A percentile compares a stretch with the other conserved stretches of the same genome.
These are phyloP conservation scores for Heteromurus nitidus DNA, from an alignment of 2,888 invertebrate genomes.

Conservation along the genomic window DNA sequence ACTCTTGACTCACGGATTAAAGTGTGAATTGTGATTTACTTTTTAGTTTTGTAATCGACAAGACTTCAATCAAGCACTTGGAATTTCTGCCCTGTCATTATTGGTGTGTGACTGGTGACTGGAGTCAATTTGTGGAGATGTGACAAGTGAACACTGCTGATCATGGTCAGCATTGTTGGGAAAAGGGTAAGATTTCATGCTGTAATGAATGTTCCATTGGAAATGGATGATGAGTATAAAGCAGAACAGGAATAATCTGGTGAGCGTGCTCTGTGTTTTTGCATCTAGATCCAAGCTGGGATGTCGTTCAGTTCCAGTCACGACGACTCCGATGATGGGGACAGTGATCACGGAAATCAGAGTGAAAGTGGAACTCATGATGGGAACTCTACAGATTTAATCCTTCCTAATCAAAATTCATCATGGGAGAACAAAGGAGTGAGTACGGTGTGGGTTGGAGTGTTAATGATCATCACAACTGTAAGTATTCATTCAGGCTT, in stretches of 20 bases:
- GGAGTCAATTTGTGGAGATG: too few relatives aligned
- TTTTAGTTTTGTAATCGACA: too few relatives aligned
- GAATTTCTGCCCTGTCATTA: too few relatives aligned
- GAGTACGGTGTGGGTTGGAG: constrained; percentile 45
- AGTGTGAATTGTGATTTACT: too few relatives aligned
- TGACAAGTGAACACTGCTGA: too few relatives aligned
- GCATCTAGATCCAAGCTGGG: constrained; percentile 34
- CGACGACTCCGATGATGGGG: constrained; percentile 51
- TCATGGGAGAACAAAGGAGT: constrained; percentile 47
- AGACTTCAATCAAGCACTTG: too few relatives aligned
- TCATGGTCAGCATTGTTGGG: constrained; percentile 53
- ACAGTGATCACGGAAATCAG: constrained; percentile 36
- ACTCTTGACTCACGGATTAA: too few relatives aligned
- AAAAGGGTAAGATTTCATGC: constrained; percentile 28
- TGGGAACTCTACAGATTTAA: constrained; percentile 2
- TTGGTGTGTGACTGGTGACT: too few relatives aligned
- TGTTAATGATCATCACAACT: constrained; percentile 16
- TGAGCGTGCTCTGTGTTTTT: background rate
- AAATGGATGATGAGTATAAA: too few relatives aligned
- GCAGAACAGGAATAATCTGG: too few relatives aligned
- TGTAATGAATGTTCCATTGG: too few relatives aligned
- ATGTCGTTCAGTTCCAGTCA: constrained; percentile 45
- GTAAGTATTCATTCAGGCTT: constrained; percentile 20
- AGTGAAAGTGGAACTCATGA: constrained; percentile 34
- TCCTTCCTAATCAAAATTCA: constrained; percentile 16